Conservation (phyloP, 2,888 invertebrate genomes). For the Eristalis tenax region DNA sequence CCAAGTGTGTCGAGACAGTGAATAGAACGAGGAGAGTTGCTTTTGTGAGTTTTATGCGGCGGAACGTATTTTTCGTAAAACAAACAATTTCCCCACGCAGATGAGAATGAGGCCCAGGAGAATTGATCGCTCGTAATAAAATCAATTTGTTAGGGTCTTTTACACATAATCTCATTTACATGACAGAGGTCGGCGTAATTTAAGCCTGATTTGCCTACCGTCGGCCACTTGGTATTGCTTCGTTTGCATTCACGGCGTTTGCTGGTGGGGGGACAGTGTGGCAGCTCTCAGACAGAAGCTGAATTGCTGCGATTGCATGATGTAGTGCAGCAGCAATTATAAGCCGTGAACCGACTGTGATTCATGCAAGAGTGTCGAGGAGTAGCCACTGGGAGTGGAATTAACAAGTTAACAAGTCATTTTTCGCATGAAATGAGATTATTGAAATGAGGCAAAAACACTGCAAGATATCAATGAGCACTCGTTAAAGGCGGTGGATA, state of each 20-base stretch:
- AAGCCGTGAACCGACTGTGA: neutral
- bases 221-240: neutral
- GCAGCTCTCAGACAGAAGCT: neutral
- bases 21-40: neutral
- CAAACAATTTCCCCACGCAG: constrained; percentile 9
- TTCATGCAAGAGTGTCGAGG: neutral
- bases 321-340: neutral
- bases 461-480: too few species aligned
- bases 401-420: neutral
- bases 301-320: neutral
- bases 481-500: neutral
- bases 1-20: neutral
- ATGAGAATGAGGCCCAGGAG: neutral
- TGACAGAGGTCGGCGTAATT: constrained; percentile 19
- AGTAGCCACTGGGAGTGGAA: neutral
- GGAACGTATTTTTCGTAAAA: constrained; percentile 4
- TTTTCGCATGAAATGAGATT: neutral
- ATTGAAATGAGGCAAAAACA: too few species aligned
- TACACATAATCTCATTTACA: constrained; percentile 46
- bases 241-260: neutral
- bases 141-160: constrained; percentile 34
- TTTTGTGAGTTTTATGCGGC: neutral
- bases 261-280: neutral
- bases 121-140: constrained; percentile 37
- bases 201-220: neutral